A percentile compares a stretch with the other conserved stretches of the same genome.
Conservation (phyloP, 2,888 invertebrate genomes). For the Ornithoptera alexandrae region DNA sequence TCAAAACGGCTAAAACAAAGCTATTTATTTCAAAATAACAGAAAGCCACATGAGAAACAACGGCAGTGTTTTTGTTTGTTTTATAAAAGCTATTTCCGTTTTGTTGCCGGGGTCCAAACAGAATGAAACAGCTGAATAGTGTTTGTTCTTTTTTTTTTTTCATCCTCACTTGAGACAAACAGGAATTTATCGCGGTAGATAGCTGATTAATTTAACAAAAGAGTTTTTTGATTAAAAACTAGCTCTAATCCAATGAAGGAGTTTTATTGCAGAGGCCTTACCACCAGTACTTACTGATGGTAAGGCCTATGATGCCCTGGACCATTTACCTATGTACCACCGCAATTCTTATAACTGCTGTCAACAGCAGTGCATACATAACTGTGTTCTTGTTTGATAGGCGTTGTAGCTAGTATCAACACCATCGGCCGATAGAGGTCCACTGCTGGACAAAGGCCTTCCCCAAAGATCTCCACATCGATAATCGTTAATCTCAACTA, state of each 20-base stretch:
- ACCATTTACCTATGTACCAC: background rate
- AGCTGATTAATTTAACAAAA: background rate
- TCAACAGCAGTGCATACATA: background rate
- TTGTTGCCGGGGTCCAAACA: conserved; percentile 8
- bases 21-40: conserved; percentile 11
- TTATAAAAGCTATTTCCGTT: conserved; percentile 16
- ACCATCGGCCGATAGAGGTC: too few relatives aligned
- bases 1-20: conserved; percentile 2
- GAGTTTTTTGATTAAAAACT: background rate
- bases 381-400: background rate
- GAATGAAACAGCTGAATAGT: background rate
- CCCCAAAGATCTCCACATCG: too few relatives aligned
- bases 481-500: too few relatives aligned
- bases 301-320: too few relatives aligned
- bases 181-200: background rate
- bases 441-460: too few relatives aligned
- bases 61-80: conserved; percentile 3
- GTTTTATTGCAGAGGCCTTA: too few relatives aligned
- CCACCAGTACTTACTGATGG: too few relatives aligned
- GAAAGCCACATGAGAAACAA: conserved; percentile 8
- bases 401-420: background rate
- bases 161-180: conserved; percentile 15
- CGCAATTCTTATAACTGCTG: background rate
- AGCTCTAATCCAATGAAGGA: too few relatives aligned
- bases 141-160: conserved; percentile 2